A percentile compares a stretch with the other conserved stretches of the same genome.
Evolutionary conservation across 2,797 vertebrate genomes (phyloP).

Genomic region (Craterocephalus amniculus): DNA sequence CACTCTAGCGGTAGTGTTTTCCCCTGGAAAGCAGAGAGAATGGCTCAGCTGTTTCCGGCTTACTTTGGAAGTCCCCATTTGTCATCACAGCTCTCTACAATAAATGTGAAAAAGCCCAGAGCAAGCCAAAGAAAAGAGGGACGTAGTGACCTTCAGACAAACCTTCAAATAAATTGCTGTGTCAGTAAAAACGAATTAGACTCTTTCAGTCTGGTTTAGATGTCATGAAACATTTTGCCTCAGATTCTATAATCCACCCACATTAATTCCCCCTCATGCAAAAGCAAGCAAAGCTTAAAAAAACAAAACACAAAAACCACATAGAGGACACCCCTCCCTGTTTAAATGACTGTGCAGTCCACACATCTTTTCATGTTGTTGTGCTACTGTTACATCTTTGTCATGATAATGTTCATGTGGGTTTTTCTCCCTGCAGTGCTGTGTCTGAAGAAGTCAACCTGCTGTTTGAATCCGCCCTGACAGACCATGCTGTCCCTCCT

Average conservation of each 20-base stretch:
- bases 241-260: conserved; percentile 3
- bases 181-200: neutral
- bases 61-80: conserved; percentile 65
- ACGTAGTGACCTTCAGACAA: conserved; percentile 37
- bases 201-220: neutral
- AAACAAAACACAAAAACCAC: conserved; percentile 1
- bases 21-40: conserved; percentile 40
- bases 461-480: conserved; percentile 50
- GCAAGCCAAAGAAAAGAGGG: conserved; percentile 15
- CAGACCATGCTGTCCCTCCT: conserved; percentile 78
- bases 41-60: conserved; percentile 64
- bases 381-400: conserved; percentile 1
- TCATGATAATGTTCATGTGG: conserved; percentile 22
- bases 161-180: conserved; percentile 19
- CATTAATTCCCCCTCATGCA: neutral
- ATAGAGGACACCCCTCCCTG: neutral
- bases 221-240: conserved; percentile 11
- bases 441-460: conserved; percentile 63
- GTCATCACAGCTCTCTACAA: conserved; percentile 47
- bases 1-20: conserved; percentile 41
- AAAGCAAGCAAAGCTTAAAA: conserved; percentile 4
- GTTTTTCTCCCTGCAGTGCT: conserved; percentile 41
- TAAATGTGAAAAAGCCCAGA: conserved; percentile 36
- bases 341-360: conserved; percentile 5
- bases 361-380: conserved; percentile 4